Base-by-base conservation (phyloP, 2,888 invertebrate species). In the Adela reaumurella region DNA sequence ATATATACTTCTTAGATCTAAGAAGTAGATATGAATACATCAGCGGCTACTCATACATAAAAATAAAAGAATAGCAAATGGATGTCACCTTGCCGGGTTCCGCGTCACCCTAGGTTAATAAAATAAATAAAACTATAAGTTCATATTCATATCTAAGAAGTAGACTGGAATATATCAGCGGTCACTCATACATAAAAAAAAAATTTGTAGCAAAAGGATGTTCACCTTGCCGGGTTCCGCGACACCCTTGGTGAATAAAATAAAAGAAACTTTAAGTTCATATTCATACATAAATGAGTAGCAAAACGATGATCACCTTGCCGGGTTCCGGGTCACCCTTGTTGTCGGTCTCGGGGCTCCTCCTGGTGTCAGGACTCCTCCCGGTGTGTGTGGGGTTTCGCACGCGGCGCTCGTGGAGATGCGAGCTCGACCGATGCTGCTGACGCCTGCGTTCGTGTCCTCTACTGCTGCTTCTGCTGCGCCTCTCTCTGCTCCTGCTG, bases 271-370 rank as follows among this genome's bases (percentile, higher is more conserved):
- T 46, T 16, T 46, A n/a, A 19, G 6, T 8, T 24, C 4, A 10
- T 24, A 24, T 46, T 28, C 42, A 44, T 46, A 47, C 43, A 19
- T 24, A 24, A 50, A 5, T n/a, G 41, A 20, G 45, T 28, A 29
- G 11, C 17, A 20, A 29, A 46, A 19, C 5, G 29, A 45, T 19
- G 1, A 59, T 62, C 64, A 83, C 82, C 61, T 89, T 90, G 0
- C 90, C 91, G 3, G 88, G 81, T 56, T 90, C 87, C 1, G 91
- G 91, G 60, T 90, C 90, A 60, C 88, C 87, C 50, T 85, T 84
- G 56, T 89, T 68, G 55, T 78, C 79, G 50, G 76, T 69, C 20
- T 82, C 81, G 28, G 81, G 82, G 57, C 74, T 83, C 56, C 57
- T 69, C 18, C 49, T 74, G 46, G 62, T 67, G 3, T 58, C 52